Evolutionary conservation across 2,888 invertebrate species (phyloP).

Genomic region (Limenitis camilla): DNA sequence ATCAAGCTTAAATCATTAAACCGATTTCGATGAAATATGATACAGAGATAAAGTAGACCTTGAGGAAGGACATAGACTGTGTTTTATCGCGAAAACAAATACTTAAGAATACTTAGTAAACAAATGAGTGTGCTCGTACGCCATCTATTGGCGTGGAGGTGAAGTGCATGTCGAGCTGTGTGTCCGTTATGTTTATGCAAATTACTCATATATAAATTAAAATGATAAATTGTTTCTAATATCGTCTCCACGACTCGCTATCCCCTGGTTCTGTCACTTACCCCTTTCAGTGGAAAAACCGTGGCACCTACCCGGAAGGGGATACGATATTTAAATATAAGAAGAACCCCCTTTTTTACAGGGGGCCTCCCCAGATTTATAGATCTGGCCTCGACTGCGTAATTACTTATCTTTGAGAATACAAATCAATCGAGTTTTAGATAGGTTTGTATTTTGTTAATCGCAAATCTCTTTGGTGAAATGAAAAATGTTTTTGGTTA

Average conservation of each 20-base stretch:
- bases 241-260: constrained; percentile 33
- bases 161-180: too few relatives aligned
- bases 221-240: constrained; percentile 3
- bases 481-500: background rate
- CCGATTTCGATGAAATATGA: too few relatives aligned
- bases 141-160: too few relatives aligned
- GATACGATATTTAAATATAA: constrained; percentile 76
- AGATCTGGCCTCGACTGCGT: constrained; percentile 69
- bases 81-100: too few relatives aligned
- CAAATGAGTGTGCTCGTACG: too few relatives aligned
- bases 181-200: too few relatives aligned
- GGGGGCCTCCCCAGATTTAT: constrained; percentile 67
- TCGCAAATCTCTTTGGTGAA: constrained; percentile 9
- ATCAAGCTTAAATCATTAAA: too few relatives aligned
- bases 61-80: too few relatives aligned
- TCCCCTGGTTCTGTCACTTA: constrained; percentile 72
- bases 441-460: constrained; percentile 26
- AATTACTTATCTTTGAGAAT: constrained; percentile 73
- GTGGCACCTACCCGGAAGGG: constrained; percentile 75
- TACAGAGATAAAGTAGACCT: too few relatives aligned
- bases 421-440: constrained; percentile 63
- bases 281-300: constrained; percentile 75
- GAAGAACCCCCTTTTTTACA: constrained; percentile 73
- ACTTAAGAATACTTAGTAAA: too few relatives aligned
- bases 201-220: too few relatives aligned